A percentile compares a stretch with the other conserved stretches of the same genome.
Evolutionary conservation across 2,113 vertebrate genomes (phyloP).

Genomic region (Fregata magnificens): DNA sequence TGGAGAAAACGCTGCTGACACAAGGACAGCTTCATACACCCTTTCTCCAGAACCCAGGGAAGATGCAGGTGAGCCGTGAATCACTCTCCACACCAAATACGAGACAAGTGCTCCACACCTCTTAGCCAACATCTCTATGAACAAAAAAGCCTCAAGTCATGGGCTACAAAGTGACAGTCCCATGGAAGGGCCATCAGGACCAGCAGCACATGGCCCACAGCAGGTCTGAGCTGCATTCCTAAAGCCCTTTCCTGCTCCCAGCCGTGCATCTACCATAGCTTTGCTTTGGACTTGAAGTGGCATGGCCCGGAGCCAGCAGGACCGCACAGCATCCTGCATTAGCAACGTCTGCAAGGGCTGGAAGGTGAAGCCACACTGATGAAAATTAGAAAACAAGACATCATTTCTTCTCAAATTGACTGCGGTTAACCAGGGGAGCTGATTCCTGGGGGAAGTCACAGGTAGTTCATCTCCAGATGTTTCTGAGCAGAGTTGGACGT

Average conservation of each 20-base stretch:
- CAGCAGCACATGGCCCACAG: background rate
- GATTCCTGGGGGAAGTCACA: background rate
- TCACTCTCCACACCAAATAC: background rate
- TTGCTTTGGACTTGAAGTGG: background rate
- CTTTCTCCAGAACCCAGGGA: background rate
- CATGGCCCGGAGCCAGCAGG: background rate
- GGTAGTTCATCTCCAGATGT: background rate
- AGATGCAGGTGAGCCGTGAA: background rate
- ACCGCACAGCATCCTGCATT: background rate
- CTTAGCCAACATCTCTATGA: background rate
- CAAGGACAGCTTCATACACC: background rate
- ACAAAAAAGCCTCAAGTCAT: background rate
- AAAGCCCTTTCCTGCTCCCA: background rate
- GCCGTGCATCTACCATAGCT: background rate
- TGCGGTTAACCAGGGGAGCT: background rate
- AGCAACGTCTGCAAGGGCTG: background rate
- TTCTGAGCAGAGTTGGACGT: background rate
- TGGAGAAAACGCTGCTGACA: fast-evolving
- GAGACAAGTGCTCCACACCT: background rate
- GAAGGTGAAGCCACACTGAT: background rate
- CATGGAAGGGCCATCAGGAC: background rate
- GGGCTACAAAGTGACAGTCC: background rate
- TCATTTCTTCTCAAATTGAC: background rate
- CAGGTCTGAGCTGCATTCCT: background rate
- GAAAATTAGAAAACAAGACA: background rate